Percentiles rank a stretch among this genome's conserved stretches.
Conservation (phyloP, 2,888 invertebrate genomes). For the Conus canariensis region DNA sequence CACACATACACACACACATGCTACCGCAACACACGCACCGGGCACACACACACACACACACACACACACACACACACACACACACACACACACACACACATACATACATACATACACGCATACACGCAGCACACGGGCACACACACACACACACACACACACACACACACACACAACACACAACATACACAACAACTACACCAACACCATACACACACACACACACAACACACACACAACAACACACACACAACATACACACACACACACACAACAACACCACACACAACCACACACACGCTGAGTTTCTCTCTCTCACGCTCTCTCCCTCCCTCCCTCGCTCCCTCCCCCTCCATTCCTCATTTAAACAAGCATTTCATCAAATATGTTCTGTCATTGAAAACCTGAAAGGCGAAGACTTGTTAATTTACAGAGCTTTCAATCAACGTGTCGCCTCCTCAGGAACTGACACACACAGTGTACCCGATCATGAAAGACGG, state of each 20-base stretch:
- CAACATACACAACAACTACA: neutral
- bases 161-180: neutral
- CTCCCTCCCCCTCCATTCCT: neutral
- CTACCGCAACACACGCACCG: too few species aligned
- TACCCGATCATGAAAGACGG: too few species aligned
- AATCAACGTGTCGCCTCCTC: too few species aligned
- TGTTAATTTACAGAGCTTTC: too few species aligned
- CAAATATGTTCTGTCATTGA: too few species aligned
- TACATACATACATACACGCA: neutral
- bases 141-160: conserved; percentile 7
- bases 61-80: neutral
- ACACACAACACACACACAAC: neutral
- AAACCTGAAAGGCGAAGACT: too few species aligned
- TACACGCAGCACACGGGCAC: neutral
- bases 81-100: neutral
- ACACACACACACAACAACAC: neutral
- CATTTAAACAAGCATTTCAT: too few species aligned
- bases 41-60: too few species aligned
- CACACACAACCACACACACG: neutral
- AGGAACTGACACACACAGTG: too few species aligned
- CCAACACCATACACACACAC: neutral
- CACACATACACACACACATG: too few species aligned
- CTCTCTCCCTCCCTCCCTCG: neutral
- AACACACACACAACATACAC: conserved; percentile 6
- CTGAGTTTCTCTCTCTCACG: too few species aligned